Percentiles rank a stretch among this genome's conserved stretches.
Conservation (phyloP, 2,797 vertebrate genomes). For the Pantherophis vulpinus region DNA sequence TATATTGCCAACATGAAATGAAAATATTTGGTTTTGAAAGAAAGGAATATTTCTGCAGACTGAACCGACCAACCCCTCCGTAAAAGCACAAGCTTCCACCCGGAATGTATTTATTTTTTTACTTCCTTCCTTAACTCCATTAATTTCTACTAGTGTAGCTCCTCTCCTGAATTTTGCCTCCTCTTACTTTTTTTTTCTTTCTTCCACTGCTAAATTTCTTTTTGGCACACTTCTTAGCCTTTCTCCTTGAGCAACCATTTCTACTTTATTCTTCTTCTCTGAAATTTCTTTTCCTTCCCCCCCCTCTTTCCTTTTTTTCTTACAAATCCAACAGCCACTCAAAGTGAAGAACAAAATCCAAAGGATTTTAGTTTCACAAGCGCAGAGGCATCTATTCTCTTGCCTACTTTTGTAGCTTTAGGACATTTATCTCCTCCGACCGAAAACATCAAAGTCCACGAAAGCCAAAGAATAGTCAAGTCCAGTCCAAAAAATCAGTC, state of each 20-base stretch:
- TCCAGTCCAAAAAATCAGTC: too few species aligned
- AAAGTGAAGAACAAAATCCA: slow-evolving; percentile 42
- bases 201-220: background rate
- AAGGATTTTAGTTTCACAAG: background rate
- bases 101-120: background rate
- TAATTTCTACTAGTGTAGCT: background rate
- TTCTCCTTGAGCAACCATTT: background rate
- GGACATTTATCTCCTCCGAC: background rate
- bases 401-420: background rate
- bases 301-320: slow-evolving; percentile 20
- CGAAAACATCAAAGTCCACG: too few species aligned
- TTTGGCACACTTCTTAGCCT: background rate
- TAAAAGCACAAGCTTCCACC: background rate
- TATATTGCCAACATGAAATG: background rate
- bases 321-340: slow-evolving; percentile 21
- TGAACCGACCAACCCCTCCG: background rate
- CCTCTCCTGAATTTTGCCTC: background rate
- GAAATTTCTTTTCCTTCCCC: background rate
- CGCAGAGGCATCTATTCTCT: slow-evolving; percentile 6
- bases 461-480: too few species aligned
- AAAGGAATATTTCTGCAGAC: background rate
- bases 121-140: background rate
- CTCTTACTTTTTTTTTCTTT: background rate
- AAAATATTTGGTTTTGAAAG: background rate
- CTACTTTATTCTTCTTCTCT: background rate